Evolutionary conservation across 2,113 vertebrate genomes (phyloP), one percentile per base, ranked within the genome.

Genomic region (Penelope pileata): DNA sequence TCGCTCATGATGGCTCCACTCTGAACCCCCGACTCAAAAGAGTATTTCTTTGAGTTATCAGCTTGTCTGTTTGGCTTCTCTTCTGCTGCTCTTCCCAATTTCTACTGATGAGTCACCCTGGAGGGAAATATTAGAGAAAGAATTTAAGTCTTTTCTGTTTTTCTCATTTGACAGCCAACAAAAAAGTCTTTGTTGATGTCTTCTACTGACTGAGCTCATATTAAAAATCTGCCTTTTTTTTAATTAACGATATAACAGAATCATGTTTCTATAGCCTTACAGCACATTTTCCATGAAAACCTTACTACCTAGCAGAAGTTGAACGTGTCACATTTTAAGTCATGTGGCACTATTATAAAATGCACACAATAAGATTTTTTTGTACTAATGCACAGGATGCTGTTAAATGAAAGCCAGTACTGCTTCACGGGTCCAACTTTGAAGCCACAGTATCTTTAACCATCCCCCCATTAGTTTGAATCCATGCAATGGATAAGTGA

Each of bases 1-100:
- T 99, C 99, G 98, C 98, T 99, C 99, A 99, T 99, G 99, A 98
- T 99, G 98, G 98, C 98, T 99, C 98, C 98, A 98, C 98, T 97
- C 98, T 97, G 98, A 98, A 98, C 98, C 97, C 96, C 97, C 98
- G 97, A 97, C 97, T 96, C 98, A 96, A 97, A 98, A 98, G 98
- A 98, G 97, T 96, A 97, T 96, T 98, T 98, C 98, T 98, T 96
- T 98, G 98, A 97, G 97, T 92, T 96, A 93, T 82, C 97, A 97
- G 97, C 96, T 98, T 97, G 96, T 96, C 98, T 95, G 96, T 97
- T 96, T 97, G 98, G 97, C 96, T 97, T 96, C 94, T 98, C 97
- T 98, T 98, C 98, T 88, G 95, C 83, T 97, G 98, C 98, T 98
- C 98, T 98, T 99, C 98, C 98, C 98, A 98, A 97, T 98, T 98